Evolutionary conservation across 2,888 invertebrate species (phyloP).

Genomic region (Synanthedon tipuliformis): DNA sequence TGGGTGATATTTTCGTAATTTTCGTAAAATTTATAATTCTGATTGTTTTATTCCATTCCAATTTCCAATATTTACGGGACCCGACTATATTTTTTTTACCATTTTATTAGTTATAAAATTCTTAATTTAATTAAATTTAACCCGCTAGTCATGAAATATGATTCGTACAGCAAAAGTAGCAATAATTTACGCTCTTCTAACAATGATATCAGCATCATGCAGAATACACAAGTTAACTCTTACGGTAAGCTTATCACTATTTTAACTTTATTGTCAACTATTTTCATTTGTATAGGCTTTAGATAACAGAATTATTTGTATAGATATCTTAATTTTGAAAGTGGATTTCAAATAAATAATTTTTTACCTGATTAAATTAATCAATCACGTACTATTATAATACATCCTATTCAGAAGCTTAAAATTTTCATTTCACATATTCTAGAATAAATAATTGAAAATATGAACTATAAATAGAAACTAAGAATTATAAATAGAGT

Average conservation of each 20-base stretch:
- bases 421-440: background rate
- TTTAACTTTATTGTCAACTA: background rate
- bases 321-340: background rate
- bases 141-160: conserved; percentile 9
- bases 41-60: too few species aligned
- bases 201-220: conserved; percentile 30
- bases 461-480: too few species aligned
- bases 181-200: conserved; percentile 23
- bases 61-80: too few species aligned
- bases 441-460: too few species aligned
- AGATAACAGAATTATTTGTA: background rate
- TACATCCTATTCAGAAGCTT: background rate
- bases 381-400: too few species aligned
- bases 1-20: too few species aligned
- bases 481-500: too few species aligned
- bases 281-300: background rate
- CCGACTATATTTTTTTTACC: too few species aligned
- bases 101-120: too few species aligned
- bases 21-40: too few species aligned
- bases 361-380: background rate
- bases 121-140: background rate
- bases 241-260: conserved; percentile 28
- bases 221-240: conserved; percentile 57
- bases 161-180: conserved; percentile 22
- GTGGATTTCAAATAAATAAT: background rate